Percentiles rank a stretch among this genome's conserved stretches.
phyloP scores from a whole-genome alignment of 2,888 invertebrate genomes.

The Drosophila glabriapex region DNA sequence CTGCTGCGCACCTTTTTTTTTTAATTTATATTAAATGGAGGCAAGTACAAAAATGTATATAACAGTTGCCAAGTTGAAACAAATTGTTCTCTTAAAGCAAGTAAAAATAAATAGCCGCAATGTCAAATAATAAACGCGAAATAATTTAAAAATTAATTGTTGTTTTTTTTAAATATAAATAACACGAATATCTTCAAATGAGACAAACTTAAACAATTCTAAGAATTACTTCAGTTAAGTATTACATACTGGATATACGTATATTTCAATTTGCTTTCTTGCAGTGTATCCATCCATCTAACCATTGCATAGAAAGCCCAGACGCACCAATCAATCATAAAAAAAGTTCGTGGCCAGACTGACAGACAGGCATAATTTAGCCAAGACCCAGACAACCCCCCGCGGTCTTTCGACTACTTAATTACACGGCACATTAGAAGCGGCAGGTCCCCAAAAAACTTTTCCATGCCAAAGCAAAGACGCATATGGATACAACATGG shows the following conservation, averaged over 20 bases:
- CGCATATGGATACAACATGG: slow-evolving; percentile 5
- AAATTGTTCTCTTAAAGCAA: neutral
- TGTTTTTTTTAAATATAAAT: neutral
- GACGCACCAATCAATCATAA: slow-evolving; percentile 62
- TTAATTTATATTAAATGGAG: neutral
- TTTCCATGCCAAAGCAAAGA: slow-evolving; percentile 44
- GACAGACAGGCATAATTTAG: slow-evolving; percentile 52
- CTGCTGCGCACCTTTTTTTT: neutral
- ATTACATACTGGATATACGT: neutral
- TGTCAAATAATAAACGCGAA: neutral
- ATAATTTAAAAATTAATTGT: neutral
- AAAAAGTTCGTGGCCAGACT: slow-evolving; percentile 24
- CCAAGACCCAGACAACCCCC: slow-evolving; percentile 41
- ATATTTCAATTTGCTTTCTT: neutral
- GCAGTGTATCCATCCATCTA: neutral
- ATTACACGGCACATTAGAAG: slow-evolving; percentile 63
- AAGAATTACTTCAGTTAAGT: neutral
- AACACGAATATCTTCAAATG: neutral
- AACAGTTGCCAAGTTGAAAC: neutral
- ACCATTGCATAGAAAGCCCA: neutral
- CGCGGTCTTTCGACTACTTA: slow-evolving; percentile 67
- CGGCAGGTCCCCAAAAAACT: slow-evolving; percentile 12
- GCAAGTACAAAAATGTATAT: neutral
- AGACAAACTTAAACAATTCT: neutral
- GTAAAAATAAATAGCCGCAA: neutral